These are phyloP conservation scores for Pteronotus mesoamericanus DNA, from an alignment of 2,797 vertebrate species.

Conservation along the genomic window DNA sequence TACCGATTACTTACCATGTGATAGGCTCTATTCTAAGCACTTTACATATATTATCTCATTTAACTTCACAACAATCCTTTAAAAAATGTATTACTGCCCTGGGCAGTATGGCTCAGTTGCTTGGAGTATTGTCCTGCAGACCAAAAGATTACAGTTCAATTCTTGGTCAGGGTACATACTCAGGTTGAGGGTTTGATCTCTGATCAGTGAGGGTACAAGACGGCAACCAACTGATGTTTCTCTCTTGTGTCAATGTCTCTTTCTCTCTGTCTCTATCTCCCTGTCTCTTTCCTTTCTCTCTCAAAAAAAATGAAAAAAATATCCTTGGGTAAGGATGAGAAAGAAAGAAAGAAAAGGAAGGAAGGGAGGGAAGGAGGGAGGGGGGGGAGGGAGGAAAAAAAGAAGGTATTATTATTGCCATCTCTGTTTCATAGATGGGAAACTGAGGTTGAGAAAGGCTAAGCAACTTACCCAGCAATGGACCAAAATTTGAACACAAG, in stretches of 20 bases:
- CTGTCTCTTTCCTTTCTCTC: background rate
- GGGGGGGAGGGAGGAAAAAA: too few species aligned
- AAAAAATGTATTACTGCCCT: background rate
- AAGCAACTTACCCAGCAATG: background rate
- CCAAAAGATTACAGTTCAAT: background rate
- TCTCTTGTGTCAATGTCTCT: background rate
- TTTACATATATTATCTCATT: background rate
- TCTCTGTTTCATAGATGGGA: background rate
- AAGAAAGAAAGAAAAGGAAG: background rate
- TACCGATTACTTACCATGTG: background rate
- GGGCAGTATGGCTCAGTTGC: too few species aligned
- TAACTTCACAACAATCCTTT: background rate
- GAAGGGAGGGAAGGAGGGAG: too few species aligned
- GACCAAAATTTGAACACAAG: background rate
- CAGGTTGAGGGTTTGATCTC: background rate
- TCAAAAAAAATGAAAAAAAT: background rate
- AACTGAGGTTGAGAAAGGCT: background rate
- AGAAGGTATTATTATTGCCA: background rate
- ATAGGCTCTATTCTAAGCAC: constrained; percentile 8
- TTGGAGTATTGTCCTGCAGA: background rate
- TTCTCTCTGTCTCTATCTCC: too few species aligned
- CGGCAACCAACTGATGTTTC: background rate
- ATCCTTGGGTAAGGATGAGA: background rate
- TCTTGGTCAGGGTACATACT: background rate
- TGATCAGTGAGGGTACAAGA: background rate